Base-by-base conservation (phyloP, 2,888 invertebrate species). In the Sturmia bella region DNA sequence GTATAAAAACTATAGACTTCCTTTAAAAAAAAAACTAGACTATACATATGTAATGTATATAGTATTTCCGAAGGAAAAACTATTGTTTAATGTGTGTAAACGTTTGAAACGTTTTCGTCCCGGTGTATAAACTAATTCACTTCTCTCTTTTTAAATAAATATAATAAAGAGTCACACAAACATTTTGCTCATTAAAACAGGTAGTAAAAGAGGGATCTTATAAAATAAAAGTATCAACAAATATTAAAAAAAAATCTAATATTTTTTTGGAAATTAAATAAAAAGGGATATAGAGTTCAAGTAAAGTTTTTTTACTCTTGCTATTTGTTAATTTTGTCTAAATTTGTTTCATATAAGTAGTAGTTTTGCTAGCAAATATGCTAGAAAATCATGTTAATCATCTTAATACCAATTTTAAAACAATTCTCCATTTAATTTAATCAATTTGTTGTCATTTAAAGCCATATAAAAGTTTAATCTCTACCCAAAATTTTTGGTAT, bases 1-100 rank as follows among this genome's bases (percentile, higher is more conserved):
- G 52, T 74, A 66, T 82, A 74, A 64, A 81, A 72, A 75, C 78
- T 74, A 78, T 78, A 78, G 82, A 78, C 82, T 82, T 74, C 72
- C 61, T 81, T 82, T 64, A 45, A 54, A 74, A 63, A 69, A 68
- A n/a, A 63, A 74, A 77, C 57, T 80, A 72, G 37, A 80, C 66
- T 78, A 70, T 52, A n/a, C n/a, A n/a, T n/a, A n/a, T n/a, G n/a
- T n/a, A n/a, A n/a, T n/a, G n/a, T n/a, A n/a, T n/a, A n/a, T n/a
- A n/a, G n/a, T n/a, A n/a, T 72, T 74, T 70, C 45, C 39, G 45
- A 64, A 77, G 70, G 39, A 52, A 64, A 70, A 70, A 27, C 15
- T 48, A 27, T 50, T n/a, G 21, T 61, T 52, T 27, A 19, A 63
- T 19, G 45, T 37, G 50, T 43, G 15, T 9, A 69, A 74, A 78